A percentile compares a stretch with the other conserved stretches of the same genome.
These are phyloP conservation scores for Tamandua tetradactyla DNA, from an alignment of 2,797 vertebrate genomes.

Conservation along the genomic window DNA sequence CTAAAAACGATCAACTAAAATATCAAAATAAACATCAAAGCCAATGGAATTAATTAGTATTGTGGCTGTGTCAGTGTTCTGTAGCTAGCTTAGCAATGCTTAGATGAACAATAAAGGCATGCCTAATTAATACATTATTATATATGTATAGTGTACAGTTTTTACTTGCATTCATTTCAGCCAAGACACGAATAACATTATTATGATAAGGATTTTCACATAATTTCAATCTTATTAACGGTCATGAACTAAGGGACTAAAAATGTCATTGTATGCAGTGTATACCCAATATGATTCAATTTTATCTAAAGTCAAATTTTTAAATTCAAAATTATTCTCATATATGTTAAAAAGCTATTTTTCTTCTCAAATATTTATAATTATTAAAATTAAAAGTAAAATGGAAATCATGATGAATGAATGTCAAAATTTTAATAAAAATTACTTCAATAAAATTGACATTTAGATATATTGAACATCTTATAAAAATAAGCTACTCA, in stretches of 20 bases:
- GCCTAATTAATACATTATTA: neutral
- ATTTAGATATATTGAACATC: neutral
- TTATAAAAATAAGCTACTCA: constrained; percentile 50
- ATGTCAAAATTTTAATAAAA: neutral
- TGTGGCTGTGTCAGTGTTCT: neutral
- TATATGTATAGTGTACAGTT: neutral
- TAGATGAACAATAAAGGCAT: neutral
- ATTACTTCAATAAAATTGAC: neutral
- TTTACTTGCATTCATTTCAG: constrained; percentile 13
- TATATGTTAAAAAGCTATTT: neutral
- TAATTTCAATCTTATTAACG: neutral
- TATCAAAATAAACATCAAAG: constrained; percentile 30
- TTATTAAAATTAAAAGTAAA: neutral
- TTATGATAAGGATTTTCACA: neutral
- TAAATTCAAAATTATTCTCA: neutral
- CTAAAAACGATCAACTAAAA: neutral
- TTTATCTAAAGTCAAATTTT: constrained; percentile 1
- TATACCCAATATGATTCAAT: neutral
- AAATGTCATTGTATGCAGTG: neutral
- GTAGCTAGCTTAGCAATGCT: neutral
- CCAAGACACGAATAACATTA: neutral
- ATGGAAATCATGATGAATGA: neutral
- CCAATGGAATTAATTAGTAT: neutral
- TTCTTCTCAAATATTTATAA: neutral
- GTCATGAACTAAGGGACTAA: constrained; percentile 15